These are phyloP conservation scores for Embidobia sp. DNA, from an alignment of 2,888 invertebrate species.

Conservation along the genomic window DNA sequence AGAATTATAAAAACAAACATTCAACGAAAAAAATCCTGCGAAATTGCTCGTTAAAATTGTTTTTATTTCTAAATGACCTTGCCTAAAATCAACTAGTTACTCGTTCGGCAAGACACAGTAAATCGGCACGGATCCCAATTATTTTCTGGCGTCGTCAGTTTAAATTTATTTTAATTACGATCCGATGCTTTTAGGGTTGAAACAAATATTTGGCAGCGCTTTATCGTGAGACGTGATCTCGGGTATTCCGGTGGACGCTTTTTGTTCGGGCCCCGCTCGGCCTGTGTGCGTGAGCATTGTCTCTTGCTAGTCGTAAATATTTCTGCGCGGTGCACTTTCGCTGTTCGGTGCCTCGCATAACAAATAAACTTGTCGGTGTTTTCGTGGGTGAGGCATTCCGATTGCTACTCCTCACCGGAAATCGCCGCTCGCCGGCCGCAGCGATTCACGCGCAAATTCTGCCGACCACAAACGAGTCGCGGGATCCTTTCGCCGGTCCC, in stretches of 20 bases:
- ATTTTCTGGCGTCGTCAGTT: slow-evolving; percentile 43
- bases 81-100: no score
- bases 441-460: no score
- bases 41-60: no score
- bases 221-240: slow-evolving; percentile 48
- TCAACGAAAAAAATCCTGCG: no score
- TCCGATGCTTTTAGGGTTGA: slow-evolving; percentile 46
- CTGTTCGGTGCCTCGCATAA: slow-evolving; percentile 60
- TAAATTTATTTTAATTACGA: slow-evolving; percentile 60
- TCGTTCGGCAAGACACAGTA: no score
- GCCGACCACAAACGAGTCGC: no score
- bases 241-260: slow-evolving; percentile 40
- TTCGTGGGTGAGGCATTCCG: slow-evolving; percentile 58
- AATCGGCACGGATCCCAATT: slow-evolving; percentile 47
- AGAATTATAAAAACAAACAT: no score
- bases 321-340: slow-evolving; percentile 69
- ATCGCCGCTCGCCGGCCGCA: no score
- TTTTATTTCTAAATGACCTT: no score
- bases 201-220: slow-evolving; percentile 57
- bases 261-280: slow-evolving; percentile 30
- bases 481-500: no score
- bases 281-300: slow-evolving; percentile 71
- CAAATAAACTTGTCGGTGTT: slow-evolving; percentile 60
- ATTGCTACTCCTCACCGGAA: slow-evolving; percentile 50
- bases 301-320: slow-evolving; percentile 75